A percentile compares a stretch with the other conserved stretches of the same genome.
Conservation (phyloP, 2,113 vertebrate species). For the Gavialis gangeticus region DNA sequence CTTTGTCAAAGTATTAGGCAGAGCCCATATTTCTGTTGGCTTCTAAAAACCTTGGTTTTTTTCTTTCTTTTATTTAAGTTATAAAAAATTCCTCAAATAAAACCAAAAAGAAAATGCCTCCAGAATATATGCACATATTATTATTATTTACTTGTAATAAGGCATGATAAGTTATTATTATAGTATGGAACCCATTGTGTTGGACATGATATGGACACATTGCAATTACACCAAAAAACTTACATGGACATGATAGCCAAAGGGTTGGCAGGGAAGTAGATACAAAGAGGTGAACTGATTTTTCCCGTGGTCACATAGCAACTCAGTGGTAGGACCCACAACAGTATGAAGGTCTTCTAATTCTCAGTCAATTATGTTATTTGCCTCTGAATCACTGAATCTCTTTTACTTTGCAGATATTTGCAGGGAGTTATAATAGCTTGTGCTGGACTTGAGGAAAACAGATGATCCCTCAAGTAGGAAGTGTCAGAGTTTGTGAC, state of each 20-base stretch:
- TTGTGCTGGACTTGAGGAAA: constrained; percentile 22
- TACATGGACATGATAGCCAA: constrained; percentile 2
- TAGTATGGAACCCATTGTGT: background rate
- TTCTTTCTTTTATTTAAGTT: too few species aligned
- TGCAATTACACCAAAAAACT: constrained; percentile 16
- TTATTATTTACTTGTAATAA: too few species aligned
- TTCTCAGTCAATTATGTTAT: background rate
- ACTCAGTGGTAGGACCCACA: background rate
- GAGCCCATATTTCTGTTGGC: background rate
- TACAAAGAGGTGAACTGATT: constrained; percentile 38
- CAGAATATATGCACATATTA: background rate
- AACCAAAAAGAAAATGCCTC: background rate
- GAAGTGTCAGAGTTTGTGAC: constrained; percentile 11
- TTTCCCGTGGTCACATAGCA: constrained; percentile 33
- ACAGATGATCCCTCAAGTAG: background rate
- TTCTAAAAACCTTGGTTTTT: background rate
- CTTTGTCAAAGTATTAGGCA: background rate
- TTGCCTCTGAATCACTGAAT: constrained; percentile 35
- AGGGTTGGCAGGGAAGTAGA: constrained; percentile 33
- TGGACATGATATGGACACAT: background rate
- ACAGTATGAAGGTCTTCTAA: constrained; percentile 8
- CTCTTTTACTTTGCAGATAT: constrained; percentile 42
- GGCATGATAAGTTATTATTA: background rate
- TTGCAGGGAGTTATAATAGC: background rate
- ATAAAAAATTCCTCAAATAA: background rate